These are phyloP conservation scores for Tridacna gigas DNA, from an alignment of 2,888 invertebrate species.

Conservation along the genomic window DNA sequence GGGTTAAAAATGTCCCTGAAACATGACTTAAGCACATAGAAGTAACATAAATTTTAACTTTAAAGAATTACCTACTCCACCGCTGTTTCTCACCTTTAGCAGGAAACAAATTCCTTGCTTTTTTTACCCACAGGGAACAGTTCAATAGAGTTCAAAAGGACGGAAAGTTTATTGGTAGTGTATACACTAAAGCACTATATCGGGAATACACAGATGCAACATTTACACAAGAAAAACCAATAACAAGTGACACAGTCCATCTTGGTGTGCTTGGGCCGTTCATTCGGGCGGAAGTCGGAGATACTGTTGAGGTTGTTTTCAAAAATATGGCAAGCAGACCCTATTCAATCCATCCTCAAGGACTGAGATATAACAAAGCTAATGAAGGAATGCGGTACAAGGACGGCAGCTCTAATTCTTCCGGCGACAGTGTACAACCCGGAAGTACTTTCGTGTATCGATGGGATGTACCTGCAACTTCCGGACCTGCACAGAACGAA, in stretches of 20 bases:
- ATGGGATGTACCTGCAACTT: conserved; percentile 70
- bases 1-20: no score
- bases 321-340: conserved; percentile 65
- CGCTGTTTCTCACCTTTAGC: no score
- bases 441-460: conserved; percentile 54
- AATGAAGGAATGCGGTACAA: conserved; percentile 65
- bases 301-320: conserved; percentile 69
- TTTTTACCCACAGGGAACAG: conserved; percentile 44
- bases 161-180: conserved; percentile 64
- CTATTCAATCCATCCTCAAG: conserved; percentile 66
- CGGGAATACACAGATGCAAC: conserved; percentile 69
- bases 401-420: conserved; percentile 17
- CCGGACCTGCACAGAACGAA: conserved; percentile 69
- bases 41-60: no score
- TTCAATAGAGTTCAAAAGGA: conserved; percentile 63
- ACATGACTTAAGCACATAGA: no score
- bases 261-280: conserved; percentile 76
- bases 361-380: conserved; percentile 58
- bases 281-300: conserved; percentile 78
- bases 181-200: conserved; percentile 72
- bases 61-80: no score
- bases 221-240: conserved; percentile 58
- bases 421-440: conserved; percentile 50
- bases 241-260: conserved; percentile 46
- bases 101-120: no score